These are phyloP conservation scores for Fragum sueziense DNA, from an alignment of 2,888 invertebrate species.

Conservation along the genomic window DNA sequence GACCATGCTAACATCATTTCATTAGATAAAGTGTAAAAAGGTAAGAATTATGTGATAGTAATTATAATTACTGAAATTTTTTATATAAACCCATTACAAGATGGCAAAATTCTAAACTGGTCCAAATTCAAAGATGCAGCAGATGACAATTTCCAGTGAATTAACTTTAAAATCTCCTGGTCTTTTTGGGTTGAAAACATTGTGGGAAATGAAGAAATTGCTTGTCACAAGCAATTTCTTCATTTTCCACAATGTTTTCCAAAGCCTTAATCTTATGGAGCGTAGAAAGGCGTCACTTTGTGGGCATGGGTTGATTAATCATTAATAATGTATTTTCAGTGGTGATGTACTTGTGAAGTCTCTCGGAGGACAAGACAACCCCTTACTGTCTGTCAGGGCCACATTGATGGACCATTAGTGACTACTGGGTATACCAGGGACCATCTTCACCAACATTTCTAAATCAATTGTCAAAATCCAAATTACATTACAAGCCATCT, in stretches of 20 bases:
- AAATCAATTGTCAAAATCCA: neutral
- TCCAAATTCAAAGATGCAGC: no score
- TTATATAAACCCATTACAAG: neutral
- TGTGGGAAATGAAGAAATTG: neutral
- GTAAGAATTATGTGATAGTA: neutral
- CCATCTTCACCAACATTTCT: neutral
- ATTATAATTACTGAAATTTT: neutral
- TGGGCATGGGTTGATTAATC: neutral
- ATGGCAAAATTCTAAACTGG: no score
- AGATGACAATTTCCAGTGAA: no score
- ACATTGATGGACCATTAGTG: slow-evolving; percentile 46
- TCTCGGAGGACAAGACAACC: neutral
- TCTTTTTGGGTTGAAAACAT: no score
- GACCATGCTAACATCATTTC: neutral
- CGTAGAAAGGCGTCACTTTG: neutral
- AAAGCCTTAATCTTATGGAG: no score
- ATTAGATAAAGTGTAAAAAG: neutral
- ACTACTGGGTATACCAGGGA: neutral
- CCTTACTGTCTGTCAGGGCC: slow-evolving; percentile 29
- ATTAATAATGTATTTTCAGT: slow-evolving; percentile 2
- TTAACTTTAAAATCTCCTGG: no score
- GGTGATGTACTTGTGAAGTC: neutral
- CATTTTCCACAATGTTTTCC: no score
- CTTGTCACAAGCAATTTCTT: neutral
- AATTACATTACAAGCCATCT: no score